Evolutionary conservation across 35 echinoderm and acorn worm species (phyloP).

Genomic region (Hemicentrotus pulcherrimus): DNA sequence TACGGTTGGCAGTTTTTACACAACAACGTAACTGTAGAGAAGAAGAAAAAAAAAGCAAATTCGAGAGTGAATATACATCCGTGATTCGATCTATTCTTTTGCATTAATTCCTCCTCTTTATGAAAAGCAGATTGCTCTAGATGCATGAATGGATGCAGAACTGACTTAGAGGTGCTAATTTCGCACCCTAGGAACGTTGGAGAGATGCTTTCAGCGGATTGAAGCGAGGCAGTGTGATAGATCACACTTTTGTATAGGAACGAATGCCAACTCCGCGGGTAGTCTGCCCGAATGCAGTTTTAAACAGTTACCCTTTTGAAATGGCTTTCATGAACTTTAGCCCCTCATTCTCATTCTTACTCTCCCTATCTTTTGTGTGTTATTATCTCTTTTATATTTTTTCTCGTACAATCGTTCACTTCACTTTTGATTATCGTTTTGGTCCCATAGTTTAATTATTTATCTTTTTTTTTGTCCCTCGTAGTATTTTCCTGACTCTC

Average conservation of each 20-base stretch:
- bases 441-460: not conserved
- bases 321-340: not conserved
- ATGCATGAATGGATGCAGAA: not conserved
- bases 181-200: not conserved
- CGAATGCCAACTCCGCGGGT: not conserved
- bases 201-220: conserved; percentile 1
- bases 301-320: not conserved
- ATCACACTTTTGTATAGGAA: conserved; percentile 11
- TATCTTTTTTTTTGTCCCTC: not conserved
- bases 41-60: not conserved
- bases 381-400: too few species aligned
- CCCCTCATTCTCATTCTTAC: not conserved
- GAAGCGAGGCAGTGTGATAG: not conserved
- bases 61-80: not conserved
- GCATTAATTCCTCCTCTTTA: not conserved
- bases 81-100: not conserved
- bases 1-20: not conserved
- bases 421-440: not conserved
- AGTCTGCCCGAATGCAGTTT: not conserved
- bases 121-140: not conserved
- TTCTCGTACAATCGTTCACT: too few species aligned
- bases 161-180: not conserved
- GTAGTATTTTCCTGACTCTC: not conserved
- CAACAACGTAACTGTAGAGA: not conserved
- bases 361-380: not conserved